Evolutionary conservation across 2,888 invertebrate species (phyloP).

Genomic region (Odontomyia ornata): DNA sequence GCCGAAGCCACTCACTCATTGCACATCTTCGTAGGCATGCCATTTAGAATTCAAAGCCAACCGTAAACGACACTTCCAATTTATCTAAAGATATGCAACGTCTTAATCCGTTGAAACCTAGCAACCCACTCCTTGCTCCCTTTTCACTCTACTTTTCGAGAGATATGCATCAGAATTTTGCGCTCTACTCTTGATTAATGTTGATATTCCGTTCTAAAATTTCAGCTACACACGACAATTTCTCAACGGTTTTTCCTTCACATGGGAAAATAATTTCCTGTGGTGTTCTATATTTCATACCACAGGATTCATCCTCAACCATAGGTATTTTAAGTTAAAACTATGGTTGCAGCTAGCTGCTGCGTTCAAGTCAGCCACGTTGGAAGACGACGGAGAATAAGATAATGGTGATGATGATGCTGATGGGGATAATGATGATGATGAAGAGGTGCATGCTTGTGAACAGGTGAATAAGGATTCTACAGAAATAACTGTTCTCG

Average conservation of each 20-base stretch:
- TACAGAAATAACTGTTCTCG: not conserved
- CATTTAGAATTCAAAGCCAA: constrained; percentile 39
- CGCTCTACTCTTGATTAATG: constrained; percentile 9
- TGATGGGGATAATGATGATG: not conserved
- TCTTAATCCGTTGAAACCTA: not conserved
- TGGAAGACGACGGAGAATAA: not conserved
- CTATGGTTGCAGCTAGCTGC: not conserved
- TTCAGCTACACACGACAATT: constrained; percentile 23
- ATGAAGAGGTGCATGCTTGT: not conserved
- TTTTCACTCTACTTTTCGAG: not conserved
- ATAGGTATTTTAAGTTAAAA: not conserved
- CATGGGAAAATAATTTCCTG: constrained; percentile 38
- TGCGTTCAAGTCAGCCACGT: not conserved
- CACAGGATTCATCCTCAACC: too few relatives aligned
- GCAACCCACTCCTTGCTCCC: not conserved
- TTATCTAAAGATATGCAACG: constrained; percentile 11
- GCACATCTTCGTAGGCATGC: constrained; percentile 33
- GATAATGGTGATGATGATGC: not conserved
- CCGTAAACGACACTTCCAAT: constrained; percentile 31
- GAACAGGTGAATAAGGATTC: constrained; percentile 21
- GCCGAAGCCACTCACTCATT: not conserved
- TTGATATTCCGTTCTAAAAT: not conserved
- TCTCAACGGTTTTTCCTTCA: not conserved
- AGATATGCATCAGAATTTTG: constrained; percentile 35
- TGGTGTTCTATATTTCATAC: not conserved